Evolutionary conservation across 2,888 invertebrate species (phyloP).

Genomic region (Boloria selene): DNA sequence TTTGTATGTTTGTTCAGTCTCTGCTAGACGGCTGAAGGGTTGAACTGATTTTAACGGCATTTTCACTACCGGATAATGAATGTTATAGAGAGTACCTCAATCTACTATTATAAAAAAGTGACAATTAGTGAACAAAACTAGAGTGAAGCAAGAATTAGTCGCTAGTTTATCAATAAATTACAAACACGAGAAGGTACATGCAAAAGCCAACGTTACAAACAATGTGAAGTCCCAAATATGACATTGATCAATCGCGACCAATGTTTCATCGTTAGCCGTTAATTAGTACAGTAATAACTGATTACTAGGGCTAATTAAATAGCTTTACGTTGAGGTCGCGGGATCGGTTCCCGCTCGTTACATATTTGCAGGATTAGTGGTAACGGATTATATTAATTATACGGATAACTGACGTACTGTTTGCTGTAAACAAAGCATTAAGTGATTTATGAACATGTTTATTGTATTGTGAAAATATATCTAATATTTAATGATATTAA

Average conservation of each 20-base stretch:
- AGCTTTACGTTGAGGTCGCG: constrained; percentile 9
- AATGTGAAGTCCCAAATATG: constrained; percentile 5
- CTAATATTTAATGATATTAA: too few species aligned
- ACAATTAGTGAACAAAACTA: too few species aligned
- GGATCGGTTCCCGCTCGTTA: constrained; percentile 8
- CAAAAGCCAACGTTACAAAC: not conserved
- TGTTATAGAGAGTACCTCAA: too few species aligned
- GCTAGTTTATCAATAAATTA: not conserved
- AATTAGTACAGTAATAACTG: constrained; percentile 16
- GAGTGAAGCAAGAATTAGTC: too few species aligned
- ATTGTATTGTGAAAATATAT: too few species aligned
- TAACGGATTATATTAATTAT: constrained; percentile 19
- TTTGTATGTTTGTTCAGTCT: too few species aligned
- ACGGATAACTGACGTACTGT: not conserved
- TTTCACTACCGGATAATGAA: too few species aligned
- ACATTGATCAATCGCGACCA: constrained; percentile 17
- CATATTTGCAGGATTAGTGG: constrained; percentile 11
- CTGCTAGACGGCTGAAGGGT: too few species aligned
- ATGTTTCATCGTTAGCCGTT: constrained; percentile 23
- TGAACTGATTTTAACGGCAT: too few species aligned
- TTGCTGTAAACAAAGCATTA: not conserved
- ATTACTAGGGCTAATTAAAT: constrained; percentile 13
- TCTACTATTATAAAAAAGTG: too few species aligned
- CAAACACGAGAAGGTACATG: not conserved
- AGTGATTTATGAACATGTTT: not conserved